Evolutionary conservation across 2,888 invertebrate genomes (phyloP).

Genomic region (Cataglyphis livida): DNA sequence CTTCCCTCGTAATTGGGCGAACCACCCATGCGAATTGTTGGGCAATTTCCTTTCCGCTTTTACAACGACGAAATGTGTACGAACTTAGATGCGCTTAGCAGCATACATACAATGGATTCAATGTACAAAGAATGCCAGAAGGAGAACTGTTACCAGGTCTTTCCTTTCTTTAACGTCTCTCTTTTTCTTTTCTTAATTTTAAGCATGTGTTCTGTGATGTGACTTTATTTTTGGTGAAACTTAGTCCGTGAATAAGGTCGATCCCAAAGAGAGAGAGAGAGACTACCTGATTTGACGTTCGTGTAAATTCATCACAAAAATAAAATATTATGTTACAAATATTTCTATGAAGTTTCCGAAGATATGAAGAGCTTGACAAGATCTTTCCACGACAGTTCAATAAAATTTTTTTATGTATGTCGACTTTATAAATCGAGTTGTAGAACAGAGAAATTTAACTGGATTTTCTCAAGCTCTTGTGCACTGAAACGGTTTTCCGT

Average conservation of each 20-base stretch:
- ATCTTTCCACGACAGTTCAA: slow-evolving; percentile 22
- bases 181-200: slow-evolving; percentile 30
- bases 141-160: slow-evolving; percentile 49
- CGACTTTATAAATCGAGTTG: background rate
- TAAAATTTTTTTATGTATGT: slow-evolving; percentile 8
- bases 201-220: slow-evolving; percentile 44
- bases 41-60: slow-evolving; percentile 39
- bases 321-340: slow-evolving; percentile 20
- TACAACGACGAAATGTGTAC: slow-evolving; percentile 35
- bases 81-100: slow-evolving; percentile 39
- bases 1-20: slow-evolving; percentile 5
- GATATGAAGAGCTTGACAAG: slow-evolving; percentile 42
- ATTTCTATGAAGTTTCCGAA: slow-evolving; percentile 1
- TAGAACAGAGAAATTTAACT: slow-evolving; percentile 4
- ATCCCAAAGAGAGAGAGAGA: slow-evolving; percentile 35
- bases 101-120: slow-evolving; percentile 36
- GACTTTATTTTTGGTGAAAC: slow-evolving; percentile 33
- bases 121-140: slow-evolving; percentile 53
- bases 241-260: slow-evolving; percentile 2
- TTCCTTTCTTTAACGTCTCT: slow-evolving; percentile 31
- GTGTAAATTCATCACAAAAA: slow-evolving; percentile 36
- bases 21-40: slow-evolving; percentile 18
- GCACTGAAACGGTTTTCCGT: slow-evolving; percentile 26
- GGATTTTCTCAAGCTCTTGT: slow-evolving; percentile 43
- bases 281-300: slow-evolving; percentile 33